These are phyloP conservation scores for Tachina lurida DNA, from an alignment of 2,888 invertebrate species.

Conservation along the genomic window DNA sequence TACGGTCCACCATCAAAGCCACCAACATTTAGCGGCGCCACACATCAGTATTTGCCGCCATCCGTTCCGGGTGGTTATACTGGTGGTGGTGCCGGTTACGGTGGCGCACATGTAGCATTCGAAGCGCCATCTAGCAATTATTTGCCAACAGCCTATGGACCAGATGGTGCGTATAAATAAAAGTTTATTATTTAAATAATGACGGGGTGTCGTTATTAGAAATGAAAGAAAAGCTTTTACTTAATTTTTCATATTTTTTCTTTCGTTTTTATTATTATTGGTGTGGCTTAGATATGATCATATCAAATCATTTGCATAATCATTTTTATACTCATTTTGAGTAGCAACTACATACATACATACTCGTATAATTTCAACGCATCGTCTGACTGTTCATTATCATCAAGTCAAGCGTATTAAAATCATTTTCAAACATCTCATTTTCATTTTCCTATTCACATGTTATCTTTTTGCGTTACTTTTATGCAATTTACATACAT, in stretches of 20 bases:
- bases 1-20: constrained; percentile 83
- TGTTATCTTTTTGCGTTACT: background rate
- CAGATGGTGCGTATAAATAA: constrained; percentile 80
- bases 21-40: constrained; percentile 79
- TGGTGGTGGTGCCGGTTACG: constrained; percentile 80
- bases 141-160: constrained; percentile 79
- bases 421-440: constrained; percentile 16
- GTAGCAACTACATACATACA: background rate
- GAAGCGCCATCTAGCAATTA: constrained; percentile 81
- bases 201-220: constrained; percentile 24
- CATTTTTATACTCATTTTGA: constrained; percentile 1
- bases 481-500: background rate
- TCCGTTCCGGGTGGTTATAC: constrained; percentile 74
- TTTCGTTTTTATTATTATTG: constrained; percentile 5
- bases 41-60: constrained; percentile 81
- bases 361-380: background rate
- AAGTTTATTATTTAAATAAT: constrained; percentile 29
- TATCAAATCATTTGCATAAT: constrained; percentile 26
- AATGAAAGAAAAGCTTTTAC: constrained; percentile 8
- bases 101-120: constrained; percentile 80
- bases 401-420: constrained; percentile 49
- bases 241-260: constrained; percentile 1
- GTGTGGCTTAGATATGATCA: constrained; percentile 32
- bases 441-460: constrained; percentile 15
- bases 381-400: constrained; percentile 27